phyloP scores from a whole-genome alignment of 2,113 vertebrate species.

The Sterrhoptilus dennistouni region DNA sequence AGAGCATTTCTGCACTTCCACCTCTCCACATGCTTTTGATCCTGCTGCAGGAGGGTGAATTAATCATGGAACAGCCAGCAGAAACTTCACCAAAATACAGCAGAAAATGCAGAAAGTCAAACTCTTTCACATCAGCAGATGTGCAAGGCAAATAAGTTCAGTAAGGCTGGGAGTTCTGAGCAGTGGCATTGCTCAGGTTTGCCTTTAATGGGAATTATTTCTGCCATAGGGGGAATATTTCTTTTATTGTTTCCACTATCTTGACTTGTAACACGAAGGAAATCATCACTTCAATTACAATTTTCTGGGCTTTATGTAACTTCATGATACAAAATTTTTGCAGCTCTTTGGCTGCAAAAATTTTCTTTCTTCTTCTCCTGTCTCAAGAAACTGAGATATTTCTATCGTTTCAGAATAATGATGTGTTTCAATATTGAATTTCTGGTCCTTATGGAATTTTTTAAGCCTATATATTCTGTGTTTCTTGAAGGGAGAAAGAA shows the following conservation, averaged over 20 bases:
- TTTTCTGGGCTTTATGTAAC: conserved; percentile 27
- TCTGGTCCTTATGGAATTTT: too few species aligned
- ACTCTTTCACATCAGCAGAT: neutral
- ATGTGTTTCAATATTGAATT: too few species aligned
- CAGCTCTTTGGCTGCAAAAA: neutral
- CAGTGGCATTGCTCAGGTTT: neutral
- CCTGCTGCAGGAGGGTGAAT: conserved; percentile 38
- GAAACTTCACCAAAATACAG: neutral
- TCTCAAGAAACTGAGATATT: neutral
- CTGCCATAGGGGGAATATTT: neutral
- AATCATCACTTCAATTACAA: neutral
- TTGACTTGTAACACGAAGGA: neutral
- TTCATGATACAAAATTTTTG: neutral
- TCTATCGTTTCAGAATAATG: neutral
- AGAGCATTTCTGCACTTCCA: conserved; percentile 68
- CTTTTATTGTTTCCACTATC: neutral
- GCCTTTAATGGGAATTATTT: neutral
- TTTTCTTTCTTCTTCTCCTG: neutral
- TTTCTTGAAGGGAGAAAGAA: too few species aligned
- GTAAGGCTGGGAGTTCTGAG: neutral
- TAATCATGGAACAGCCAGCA: conserved; percentile 40
- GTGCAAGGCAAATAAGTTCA: neutral
- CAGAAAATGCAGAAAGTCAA: neutral
- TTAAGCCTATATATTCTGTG: too few species aligned
- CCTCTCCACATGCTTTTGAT: conserved; percentile 74